Conservation (phyloP, 2,888 invertebrate species). For the Lysandra bellargus region DNA sequence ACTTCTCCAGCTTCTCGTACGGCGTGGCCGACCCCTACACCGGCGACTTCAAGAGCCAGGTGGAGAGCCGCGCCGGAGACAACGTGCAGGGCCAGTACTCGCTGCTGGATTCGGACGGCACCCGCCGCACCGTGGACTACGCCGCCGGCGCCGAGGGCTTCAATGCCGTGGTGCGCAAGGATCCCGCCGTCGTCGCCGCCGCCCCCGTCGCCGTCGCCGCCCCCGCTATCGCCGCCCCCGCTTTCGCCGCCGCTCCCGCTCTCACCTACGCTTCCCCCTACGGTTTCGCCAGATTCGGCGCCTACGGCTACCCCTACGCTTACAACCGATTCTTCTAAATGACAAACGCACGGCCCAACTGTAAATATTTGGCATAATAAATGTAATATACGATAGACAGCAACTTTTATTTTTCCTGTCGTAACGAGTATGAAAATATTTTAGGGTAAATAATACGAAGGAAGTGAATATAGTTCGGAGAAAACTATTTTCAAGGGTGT, state of each 20-base stretch:
- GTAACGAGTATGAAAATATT: not conserved
- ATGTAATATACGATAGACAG: conserved; percentile 20
- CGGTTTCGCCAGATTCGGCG: conserved; percentile 41
- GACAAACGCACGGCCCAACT: conserved; percentile 9
- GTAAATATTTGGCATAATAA: conserved; percentile 31
- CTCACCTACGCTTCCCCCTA: conserved; percentile 44
- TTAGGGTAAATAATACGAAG: not conserved
- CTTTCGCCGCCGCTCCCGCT: conserved; percentile 44
- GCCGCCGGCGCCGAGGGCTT: conserved; percentile 77
- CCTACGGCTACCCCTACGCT: conserved; percentile 46
- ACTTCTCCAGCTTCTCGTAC: conserved; percentile 70
- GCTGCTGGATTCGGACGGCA: conserved; percentile 81
- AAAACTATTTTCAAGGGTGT: conserved; percentile 3
- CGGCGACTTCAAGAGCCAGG: conserved; percentile 79
- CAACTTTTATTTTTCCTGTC: conserved; percentile 11
- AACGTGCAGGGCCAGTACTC: conserved; percentile 80
- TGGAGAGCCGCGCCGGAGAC: conserved; percentile 83
- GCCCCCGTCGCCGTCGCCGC: conserved; percentile 44
- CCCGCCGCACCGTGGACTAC: conserved; percentile 83
- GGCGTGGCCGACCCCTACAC: conserved; percentile 74
- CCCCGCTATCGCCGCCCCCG: conserved; percentile 40
- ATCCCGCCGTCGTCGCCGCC: conserved; percentile 63
- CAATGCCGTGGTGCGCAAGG: conserved; percentile 79
- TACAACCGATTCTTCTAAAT: conserved; percentile 52
- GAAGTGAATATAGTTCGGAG: not conserved